Percentiles rank a stretch among this genome's conserved stretches.
phyloP scores from a whole-genome alignment of 2,113 vertebrate species.

The Theristicus caerulescens region DNA sequence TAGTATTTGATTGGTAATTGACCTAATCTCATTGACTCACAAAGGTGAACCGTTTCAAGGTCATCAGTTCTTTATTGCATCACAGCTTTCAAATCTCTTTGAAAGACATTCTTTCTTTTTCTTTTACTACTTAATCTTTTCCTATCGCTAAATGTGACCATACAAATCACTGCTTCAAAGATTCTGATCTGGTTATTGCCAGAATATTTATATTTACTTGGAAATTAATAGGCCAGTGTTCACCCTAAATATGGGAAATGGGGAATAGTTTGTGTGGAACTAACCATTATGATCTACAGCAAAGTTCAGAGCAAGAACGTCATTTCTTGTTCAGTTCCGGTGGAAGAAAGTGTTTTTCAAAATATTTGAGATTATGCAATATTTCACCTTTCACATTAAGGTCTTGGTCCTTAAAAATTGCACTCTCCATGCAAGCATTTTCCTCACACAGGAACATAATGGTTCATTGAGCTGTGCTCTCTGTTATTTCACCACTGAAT shows the following conservation, averaged over 20 bases:
- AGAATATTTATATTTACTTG: background rate
- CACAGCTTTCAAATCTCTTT: background rate
- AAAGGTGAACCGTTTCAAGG: background rate
- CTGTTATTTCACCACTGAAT: background rate
- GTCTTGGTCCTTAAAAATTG: background rate
- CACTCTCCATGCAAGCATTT: background rate
- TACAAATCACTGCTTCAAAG: background rate
- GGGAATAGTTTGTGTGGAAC: background rate
- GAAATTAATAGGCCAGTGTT: background rate
- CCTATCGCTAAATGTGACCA: background rate
- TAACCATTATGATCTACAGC: background rate
- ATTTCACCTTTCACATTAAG: background rate
- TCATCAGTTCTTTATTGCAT: background rate
- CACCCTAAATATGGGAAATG: background rate
- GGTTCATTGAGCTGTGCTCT: background rate
- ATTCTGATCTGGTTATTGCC: background rate
- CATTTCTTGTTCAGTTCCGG: background rate
- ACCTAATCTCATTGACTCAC: background rate
- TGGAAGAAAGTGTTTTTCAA: constrained; percentile 18
- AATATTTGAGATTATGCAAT: constrained; percentile 21
- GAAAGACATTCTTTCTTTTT: background rate
- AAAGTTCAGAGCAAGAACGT: constrained; percentile 22
- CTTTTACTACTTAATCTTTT: background rate
- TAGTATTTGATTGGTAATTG: background rate
- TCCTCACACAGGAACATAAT: background rate